Percentiles rank a stretch among this genome's conserved stretches.
Conservation (phyloP, 2,113 vertebrate genomes). For the Phalacrocorax brasilianus region DNA sequence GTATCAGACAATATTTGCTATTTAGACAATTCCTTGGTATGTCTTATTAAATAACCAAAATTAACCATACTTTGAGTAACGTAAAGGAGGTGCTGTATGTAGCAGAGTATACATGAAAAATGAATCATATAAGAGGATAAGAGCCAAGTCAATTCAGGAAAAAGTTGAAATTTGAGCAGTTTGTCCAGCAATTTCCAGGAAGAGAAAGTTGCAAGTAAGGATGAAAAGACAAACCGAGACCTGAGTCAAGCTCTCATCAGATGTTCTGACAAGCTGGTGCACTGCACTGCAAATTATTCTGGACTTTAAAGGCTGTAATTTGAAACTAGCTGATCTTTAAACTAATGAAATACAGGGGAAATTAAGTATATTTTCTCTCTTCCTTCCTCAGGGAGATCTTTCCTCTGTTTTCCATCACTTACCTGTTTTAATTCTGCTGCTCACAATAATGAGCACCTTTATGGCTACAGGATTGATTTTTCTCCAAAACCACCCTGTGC, state of each 20-base stretch:
- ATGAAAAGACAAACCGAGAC: not conserved
- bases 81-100: not conserved
- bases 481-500: not conserved
- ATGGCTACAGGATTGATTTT: not conserved
- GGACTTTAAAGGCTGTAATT: not conserved
- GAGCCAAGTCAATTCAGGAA: not conserved
- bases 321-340: not conserved
- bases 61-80: not conserved
- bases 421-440: not conserved
- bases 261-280: not conserved
- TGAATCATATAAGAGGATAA: not conserved
- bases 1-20: not conserved
- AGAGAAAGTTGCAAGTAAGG: not conserved
- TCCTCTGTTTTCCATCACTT: not conserved
- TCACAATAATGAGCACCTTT: not conserved
- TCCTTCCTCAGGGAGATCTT: not conserved
- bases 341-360: not conserved
- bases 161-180: not conserved
- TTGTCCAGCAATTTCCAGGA: not conserved
- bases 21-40: not conserved
- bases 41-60: not conserved
- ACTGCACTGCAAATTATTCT: not conserved
- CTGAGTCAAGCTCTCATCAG: rapidly evolving
- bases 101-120: not conserved
- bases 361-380: not conserved